These are phyloP conservation scores for Temnothorax ravouxi DNA, from an alignment of 2,888 invertebrate genomes.

Conservation along the genomic window DNA sequence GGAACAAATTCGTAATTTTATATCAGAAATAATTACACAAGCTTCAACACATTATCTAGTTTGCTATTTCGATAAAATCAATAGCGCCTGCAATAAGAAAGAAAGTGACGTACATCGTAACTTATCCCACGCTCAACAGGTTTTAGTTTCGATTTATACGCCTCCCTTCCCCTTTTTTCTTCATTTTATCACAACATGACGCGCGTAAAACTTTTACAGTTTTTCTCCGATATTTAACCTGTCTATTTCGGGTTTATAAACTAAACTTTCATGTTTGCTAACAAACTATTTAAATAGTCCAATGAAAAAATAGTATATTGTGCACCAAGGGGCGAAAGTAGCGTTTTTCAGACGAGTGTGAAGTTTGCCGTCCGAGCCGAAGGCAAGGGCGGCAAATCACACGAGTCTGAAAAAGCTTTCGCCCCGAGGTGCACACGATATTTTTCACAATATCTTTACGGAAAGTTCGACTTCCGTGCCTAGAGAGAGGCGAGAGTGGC, in stretches of 20 bases:
- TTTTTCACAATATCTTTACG: no score
- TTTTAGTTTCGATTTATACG: conserved; percentile 46
- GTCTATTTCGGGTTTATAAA: background rate
- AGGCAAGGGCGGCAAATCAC: no score
- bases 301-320: no score
- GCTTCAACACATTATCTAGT: background rate
- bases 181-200: conserved; percentile 18
- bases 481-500: no score
- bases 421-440: no score
- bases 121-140: conserved; percentile 57
- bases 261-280: background rate
- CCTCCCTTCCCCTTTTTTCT: conserved; percentile 20
- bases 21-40: background rate
- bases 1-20: background rate
- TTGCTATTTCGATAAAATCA: conserved; percentile 24
- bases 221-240: background rate
- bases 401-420: no score
- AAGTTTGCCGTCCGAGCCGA: no score
- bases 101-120: conserved; percentile 28
- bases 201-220: conserved; percentile 25
- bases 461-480: no score
- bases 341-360: no score
- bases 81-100: conserved; percentile 7
- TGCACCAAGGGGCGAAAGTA: no score
- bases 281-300: background rate